Percentiles rank a stretch among this genome's conserved stretches.
phyloP scores from a whole-genome alignment of 2,797 vertebrate genomes.

The Macropus fuliginosus region DNA sequence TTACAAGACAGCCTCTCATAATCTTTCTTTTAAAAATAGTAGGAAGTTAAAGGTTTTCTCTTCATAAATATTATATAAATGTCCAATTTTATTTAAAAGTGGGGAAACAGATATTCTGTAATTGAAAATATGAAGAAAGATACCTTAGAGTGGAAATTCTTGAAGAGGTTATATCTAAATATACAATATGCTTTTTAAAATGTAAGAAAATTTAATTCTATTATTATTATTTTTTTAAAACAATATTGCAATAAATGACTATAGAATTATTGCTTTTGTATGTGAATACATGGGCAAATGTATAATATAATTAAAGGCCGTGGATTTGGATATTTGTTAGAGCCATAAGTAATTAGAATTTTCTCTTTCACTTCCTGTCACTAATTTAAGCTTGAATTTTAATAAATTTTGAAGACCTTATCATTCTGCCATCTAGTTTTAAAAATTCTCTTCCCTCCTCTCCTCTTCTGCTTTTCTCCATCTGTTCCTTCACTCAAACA shows the following conservation, averaged over 20 bases:
- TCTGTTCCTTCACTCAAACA: too few relatives aligned
- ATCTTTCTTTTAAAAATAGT: not conserved
- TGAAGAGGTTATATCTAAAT: not conserved
- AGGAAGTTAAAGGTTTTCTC: conserved; percentile 46
- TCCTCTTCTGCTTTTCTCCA: too few relatives aligned
- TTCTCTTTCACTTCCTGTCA: not conserved
- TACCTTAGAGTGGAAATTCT: conserved; percentile 39
- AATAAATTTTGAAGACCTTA: not conserved
- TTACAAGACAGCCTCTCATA: conserved; percentile 29
- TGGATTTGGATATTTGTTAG: not conserved
- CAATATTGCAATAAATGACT: not conserved
- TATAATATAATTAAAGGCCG: not conserved
- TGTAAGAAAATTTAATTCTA: not conserved
- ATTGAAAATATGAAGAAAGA: conserved; percentile 19
- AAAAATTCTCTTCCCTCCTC: not conserved
- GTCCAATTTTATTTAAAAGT: conserved; percentile 18
- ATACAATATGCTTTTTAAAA: conserved; percentile 23
- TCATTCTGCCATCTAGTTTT: conserved; percentile 1
- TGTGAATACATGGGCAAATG: too few relatives aligned
- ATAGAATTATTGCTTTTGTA: too few relatives aligned
- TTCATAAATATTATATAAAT: not conserved
- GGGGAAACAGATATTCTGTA: conserved; percentile 1
- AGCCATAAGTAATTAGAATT: not conserved
- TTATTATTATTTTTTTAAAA: conserved; percentile 37
- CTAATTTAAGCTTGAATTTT: conserved; percentile 26